Evolutionary conservation across 2,113 vertebrate species (phyloP).

Genomic region (Laticauda laticaudata): DNA sequence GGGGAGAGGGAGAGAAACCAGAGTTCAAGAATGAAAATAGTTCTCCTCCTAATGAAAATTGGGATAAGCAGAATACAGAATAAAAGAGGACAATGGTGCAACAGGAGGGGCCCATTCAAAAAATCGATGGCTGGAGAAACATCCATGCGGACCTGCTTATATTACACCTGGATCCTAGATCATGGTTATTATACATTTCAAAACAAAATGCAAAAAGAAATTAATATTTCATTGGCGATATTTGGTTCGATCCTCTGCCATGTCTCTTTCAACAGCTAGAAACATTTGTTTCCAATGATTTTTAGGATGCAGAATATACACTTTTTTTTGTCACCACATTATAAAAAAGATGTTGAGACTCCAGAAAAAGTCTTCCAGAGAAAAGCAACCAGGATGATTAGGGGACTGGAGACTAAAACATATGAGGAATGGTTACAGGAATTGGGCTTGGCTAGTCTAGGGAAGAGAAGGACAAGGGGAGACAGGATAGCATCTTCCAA

Average conservation of each 20-base stretch:
- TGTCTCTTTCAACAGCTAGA: neutral
- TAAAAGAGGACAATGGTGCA: neutral
- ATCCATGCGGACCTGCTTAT: neutral
- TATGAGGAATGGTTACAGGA: too few relatives aligned
- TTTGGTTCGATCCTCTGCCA: neutral
- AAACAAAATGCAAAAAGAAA: neutral
- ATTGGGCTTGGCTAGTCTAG: too few relatives aligned
- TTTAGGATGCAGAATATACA: neutral
- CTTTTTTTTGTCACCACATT: too few relatives aligned
- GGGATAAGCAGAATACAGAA: neutral
- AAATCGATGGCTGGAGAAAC: neutral
- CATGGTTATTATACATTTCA: neutral
- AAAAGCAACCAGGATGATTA: too few relatives aligned
- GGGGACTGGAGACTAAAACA: too few relatives aligned
- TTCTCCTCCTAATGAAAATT: neutral
- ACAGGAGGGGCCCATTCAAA: neutral
- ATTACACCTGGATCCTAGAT: neutral
- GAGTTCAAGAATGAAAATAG: neutral
- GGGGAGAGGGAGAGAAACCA: neutral
- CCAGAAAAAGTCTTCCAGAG: too few relatives aligned
- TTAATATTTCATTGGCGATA: neutral
- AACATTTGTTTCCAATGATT: neutral
- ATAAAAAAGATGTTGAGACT: too few relatives aligned
- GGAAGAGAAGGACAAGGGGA: too few relatives aligned
- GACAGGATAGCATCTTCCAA: too few relatives aligned